These are phyloP conservation scores for Eretmocerus hayati DNA, from an alignment of 2,888 invertebrate species.

Conservation along the genomic window DNA sequence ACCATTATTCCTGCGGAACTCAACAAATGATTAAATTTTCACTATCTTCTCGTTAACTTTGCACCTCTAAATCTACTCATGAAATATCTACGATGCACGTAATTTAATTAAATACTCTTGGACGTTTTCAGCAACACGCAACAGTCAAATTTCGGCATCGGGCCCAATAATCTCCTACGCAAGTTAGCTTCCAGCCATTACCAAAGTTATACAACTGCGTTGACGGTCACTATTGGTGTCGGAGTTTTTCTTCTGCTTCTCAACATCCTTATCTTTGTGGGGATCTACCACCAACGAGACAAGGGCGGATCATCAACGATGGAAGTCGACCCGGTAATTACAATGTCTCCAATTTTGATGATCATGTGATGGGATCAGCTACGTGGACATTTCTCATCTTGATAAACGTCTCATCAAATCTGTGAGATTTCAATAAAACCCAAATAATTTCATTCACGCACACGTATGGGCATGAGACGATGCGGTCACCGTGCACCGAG, in stretches of 20 bases:
- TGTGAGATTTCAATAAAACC: not conserved
- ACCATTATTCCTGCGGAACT: no score
- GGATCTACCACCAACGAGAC: slow-evolving; percentile 80
- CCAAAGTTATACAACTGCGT: slow-evolving; percentile 81
- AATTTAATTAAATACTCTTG: no score
- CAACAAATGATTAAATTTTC: no score
- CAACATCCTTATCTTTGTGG: slow-evolving; percentile 81
- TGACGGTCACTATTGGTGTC: slow-evolving; percentile 81
- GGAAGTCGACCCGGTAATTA: slow-evolving; percentile 11
- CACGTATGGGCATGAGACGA: no score
- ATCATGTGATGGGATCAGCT: no score
- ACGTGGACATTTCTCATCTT: no score
- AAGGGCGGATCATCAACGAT: slow-evolving; percentile 39
- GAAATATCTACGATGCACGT: no score
- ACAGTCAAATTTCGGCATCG: slow-evolving; percentile 49
- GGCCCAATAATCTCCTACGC: slow-evolving; percentile 65
- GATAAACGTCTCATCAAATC: no score
- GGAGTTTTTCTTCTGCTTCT: slow-evolving; percentile 75
- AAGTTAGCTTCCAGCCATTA: slow-evolving; percentile 76
- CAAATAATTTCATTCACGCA: not conserved
- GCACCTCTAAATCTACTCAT: no score
- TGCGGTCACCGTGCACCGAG: no score
- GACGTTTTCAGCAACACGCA: slow-evolving; percentile 20
- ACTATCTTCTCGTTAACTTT: no score
- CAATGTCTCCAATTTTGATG: slow-evolving; percentile 5